Base-by-base conservation (phyloP, 2,113 vertebrate species). In the Chionis minor region DNA sequence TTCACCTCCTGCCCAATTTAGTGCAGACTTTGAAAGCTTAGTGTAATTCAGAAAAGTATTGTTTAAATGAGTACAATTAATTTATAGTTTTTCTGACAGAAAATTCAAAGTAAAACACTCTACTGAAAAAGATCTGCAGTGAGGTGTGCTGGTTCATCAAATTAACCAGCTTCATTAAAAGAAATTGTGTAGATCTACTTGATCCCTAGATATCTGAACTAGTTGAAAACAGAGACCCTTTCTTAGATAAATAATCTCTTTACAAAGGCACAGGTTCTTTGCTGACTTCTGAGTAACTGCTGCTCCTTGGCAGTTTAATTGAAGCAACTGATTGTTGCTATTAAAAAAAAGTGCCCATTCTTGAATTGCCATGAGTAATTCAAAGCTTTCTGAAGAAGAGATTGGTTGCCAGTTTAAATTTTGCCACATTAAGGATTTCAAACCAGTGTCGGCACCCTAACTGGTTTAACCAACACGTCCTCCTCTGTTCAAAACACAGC, bases 401-500 rank as follows among this genome's bases (percentile, higher is more conserved):
- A 77, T 38, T 70, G 32, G 55, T 62, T 74, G 77, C 55, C 86
- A 83, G 42, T 70, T 92, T 74, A 78, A 55, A 78, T 88, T 86
- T 78, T 88, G 75, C 82, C 92, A 92, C 88, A 92, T 86, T 30
- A 83, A 83, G 47, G 75, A 58, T 58, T 95, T 91, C 73, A 87
- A 74, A 89, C 59, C 61, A 63, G 26, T 15, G 30, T 84, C 77
- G 84, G 81, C 55, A 92, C 70, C 72, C 55, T 63, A 91, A 88
- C 86, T 63, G 52, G 65, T 74, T 92, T 93, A 95, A 83, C 65
- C 58, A 94, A 89, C 71, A 80, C 28, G 84, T 52, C 54, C 24
- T 88, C 44, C 62, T 75, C 62, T 82, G 66, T 51, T 91, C 78
- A 82, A 86, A 87, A 32, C 83, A 81, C 59, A 71, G 51, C 55